Evolutionary conservation across 1,140 invertebrate genomes (phyloP).

Genomic region (Drosophila erecta): DNA sequence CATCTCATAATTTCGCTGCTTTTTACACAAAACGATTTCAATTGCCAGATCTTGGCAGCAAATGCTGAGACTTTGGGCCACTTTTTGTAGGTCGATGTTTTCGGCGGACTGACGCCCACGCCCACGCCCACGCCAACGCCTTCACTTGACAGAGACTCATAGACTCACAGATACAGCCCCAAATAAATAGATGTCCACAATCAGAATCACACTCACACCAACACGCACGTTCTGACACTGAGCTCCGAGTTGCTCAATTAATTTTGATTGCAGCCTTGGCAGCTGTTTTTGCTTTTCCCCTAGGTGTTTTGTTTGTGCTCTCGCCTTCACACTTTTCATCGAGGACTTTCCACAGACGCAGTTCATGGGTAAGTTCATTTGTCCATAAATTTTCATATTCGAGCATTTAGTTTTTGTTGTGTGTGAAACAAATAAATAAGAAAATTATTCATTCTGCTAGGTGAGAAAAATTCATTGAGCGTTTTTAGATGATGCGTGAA

Average conservation of each 20-base stretch:
- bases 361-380: conserved; percentile 57
- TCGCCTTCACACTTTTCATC: conserved; percentile 40
- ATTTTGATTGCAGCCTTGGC: conserved; percentile 80
- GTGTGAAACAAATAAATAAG: conserved; percentile 44
- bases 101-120: conserved; percentile 40
- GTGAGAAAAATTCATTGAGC: conserved; percentile 30
- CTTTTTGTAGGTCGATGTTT: conserved; percentile 62
- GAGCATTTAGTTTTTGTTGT: conserved; percentile 20
- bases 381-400: conserved; percentile 46
- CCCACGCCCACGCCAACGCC: conserved; percentile 66
- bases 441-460: conserved; percentile 34
- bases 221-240: conserved; percentile 45
- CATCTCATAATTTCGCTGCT: conserved; percentile 61
- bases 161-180: conserved; percentile 6
- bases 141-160: conserved; percentile 63
- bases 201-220: conserved; percentile 33
- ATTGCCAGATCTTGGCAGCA: conserved; percentile 42
- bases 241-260: conserved; percentile 74
- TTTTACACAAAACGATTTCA: conserved; percentile 66
- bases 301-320: conserved; percentile 44
- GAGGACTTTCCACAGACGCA: conserved; percentile 43
- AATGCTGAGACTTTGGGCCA: conserved; percentile 29
- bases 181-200: conserved; percentile 30
- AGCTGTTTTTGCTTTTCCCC: conserved; percentile 59
- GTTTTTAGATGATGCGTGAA: conserved; percentile 34